Evolutionary conservation across 2,888 invertebrate genomes (phyloP).

Genomic region (Camponotus fellah): DNA sequence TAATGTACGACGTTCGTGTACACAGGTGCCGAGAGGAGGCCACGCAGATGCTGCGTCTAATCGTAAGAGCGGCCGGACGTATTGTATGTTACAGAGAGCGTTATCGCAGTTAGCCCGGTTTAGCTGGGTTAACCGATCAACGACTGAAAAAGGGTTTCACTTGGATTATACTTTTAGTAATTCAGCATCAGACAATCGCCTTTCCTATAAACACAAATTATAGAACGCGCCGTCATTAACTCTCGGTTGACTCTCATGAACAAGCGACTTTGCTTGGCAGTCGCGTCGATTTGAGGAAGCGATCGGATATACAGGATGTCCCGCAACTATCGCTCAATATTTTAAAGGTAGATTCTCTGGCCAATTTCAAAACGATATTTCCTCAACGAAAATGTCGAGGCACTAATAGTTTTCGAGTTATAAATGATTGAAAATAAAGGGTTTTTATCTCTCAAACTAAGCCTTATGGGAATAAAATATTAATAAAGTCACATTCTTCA

Average conservation of each 20-base stretch:
- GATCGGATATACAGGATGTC: too few relatives aligned
- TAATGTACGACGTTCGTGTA: constrained; percentile 81
- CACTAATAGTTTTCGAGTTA: too few relatives aligned
- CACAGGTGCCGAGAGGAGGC: constrained; percentile 83
- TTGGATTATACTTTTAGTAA: constrained; percentile 24
- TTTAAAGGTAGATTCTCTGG: too few relatives aligned
- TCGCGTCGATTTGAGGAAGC: not conserved
- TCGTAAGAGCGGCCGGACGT: constrained; percentile 60
- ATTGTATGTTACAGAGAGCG: constrained; percentile 45
- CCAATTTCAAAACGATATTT: too few relatives aligned
- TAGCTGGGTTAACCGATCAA: constrained; percentile 12
- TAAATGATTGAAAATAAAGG: too few relatives aligned
- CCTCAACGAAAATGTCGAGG: too few relatives aligned
- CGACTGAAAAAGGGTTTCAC: constrained; percentile 25
- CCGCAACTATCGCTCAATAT: too few relatives aligned
- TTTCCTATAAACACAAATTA: not conserved
- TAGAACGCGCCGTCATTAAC: not conserved
- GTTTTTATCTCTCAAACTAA: too few relatives aligned
- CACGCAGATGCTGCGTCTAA: constrained; percentile 83
- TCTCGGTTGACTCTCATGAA: not conserved
- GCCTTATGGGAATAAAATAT: too few relatives aligned
- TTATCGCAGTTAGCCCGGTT: constrained; percentile 17
- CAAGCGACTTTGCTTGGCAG: not conserved
- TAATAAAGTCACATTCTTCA: too few relatives aligned
- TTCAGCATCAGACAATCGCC: not conserved